Evolutionary conservation across 2,797 vertebrate species (phyloP), one percentile per base, ranked within the genome.

Genomic region (Discoglossus pictus): DNA sequence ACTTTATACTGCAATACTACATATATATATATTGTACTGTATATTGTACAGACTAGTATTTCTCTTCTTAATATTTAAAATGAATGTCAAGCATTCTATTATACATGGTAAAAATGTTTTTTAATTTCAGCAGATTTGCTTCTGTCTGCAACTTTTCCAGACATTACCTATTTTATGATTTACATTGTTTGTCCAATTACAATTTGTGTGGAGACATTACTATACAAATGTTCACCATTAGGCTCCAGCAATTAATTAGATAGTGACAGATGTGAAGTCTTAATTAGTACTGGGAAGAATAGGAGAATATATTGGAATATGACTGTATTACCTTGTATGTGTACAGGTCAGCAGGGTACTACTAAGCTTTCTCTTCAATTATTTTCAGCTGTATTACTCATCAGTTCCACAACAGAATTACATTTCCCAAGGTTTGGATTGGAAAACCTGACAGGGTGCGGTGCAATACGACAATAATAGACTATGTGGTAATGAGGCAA

Each of bases 401-500:
- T 68, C 12, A 27, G 11, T 51, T 52, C 40, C 60, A 60, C 24
- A 68, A 51, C 18, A 43, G 5, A 47, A 59, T 43, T 44, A 31
- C 10, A 52, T 68, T 60, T 52, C 7, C 10, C 56, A 67, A 50
- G 65, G 52, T 16, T 42, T 61, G 15, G 46, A n/a, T 25, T 17
- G 38, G 42, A 61, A 11, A 4, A 60, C 48, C 12, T 68, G 47
- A 53, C 65, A 52, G 38, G 21, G 24, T 20, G 6, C 52, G 55
- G 51, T 60, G 59, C 35, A 44, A 17, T 43, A 18, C 47, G 47
- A 16, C 38, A 61, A 50, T 7, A 6, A 2, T 11, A 56, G 23
- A 16, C 23, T 20, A 24, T 44, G 38, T 44, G 21, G 25, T 60
- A 68, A 68, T 68, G 56, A 68, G 48, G n/a, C 24, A 35, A 17